Percentiles rank a stretch among this genome's conserved stretches.
Evolutionary conservation across 2,888 invertebrate genomes (phyloP).

Genomic region (Argyra leucocephala): DNA sequence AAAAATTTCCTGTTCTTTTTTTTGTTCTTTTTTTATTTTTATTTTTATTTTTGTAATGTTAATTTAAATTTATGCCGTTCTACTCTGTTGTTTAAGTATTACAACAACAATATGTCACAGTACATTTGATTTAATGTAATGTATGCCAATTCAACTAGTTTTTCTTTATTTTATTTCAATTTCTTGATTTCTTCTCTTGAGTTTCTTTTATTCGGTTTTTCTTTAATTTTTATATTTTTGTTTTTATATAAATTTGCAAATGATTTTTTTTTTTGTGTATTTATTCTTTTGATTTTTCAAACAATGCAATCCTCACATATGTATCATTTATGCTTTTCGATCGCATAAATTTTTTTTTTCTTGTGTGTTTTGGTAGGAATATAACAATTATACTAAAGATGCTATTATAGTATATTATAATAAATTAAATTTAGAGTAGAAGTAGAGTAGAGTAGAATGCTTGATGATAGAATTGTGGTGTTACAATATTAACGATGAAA

Average conservation of each 20-base stretch:
- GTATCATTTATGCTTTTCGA: background rate
- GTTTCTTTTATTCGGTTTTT: background rate
- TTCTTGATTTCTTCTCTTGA: background rate
- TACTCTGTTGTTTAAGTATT: background rate
- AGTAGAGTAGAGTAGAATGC: too few species aligned
- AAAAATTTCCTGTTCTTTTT: background rate
- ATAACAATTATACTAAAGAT: background rate
- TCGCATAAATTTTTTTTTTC: background rate
- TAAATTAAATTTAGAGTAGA: too few species aligned
- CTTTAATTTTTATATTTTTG: background rate
- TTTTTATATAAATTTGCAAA: background rate
- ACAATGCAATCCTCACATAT: background rate
- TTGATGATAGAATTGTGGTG: too few species aligned
- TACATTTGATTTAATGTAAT: background rate
- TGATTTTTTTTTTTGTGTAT: background rate
- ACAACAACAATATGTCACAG: background rate
- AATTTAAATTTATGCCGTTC: too few species aligned
- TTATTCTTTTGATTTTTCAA: background rate
- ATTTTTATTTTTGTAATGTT: too few species aligned
- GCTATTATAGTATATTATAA: background rate
- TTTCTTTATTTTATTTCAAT: background rate
- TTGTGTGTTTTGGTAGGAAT: background rate
- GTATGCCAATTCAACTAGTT: background rate
- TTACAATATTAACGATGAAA: too few species aligned
- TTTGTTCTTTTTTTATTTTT: background rate